Base-by-base conservation (phyloP, 2,888 invertebrate genomes). In the Phytoseiulus persimilis region DNA sequence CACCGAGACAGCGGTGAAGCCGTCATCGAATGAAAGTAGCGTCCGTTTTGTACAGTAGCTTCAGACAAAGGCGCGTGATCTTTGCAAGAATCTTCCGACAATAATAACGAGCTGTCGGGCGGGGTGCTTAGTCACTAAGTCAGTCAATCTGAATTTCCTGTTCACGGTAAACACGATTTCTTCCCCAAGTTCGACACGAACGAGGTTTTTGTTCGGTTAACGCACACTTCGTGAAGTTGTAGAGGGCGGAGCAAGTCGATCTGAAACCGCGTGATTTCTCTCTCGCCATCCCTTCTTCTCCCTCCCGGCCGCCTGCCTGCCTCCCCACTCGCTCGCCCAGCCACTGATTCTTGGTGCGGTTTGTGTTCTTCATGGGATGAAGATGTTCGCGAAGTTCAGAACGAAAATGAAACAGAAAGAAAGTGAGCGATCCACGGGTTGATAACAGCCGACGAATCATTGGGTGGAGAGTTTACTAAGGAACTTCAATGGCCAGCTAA, bases 51-150 rank as follows among this genome's bases (percentile, higher is more conserved):
- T 65, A 65, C 65, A 23, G 65, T 65, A 65, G 65, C 65, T 65
- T 23, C 9, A 14, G 9, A 11, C 46, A 6, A 14, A 46, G 46
- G 46, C 5, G 65, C 23, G 18, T 65, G 11, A 11, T 3, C 65
- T 65, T 65, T 65, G 65, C 65, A 14, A 23, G 2, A 65, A 65
- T 65, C 28, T 65, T 28, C 18, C 65, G 65, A 28, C 65, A 65
- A 65, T 65, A 65, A 65, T 65, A 65, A 65, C 65, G 65, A 65
- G 65, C 65, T 65, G 65, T 65, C 65, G 65, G 65, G 65, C 65
- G 65, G 65, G 65, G 65, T 11, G 65, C 65, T 65, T 65, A 65
- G 65, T 65, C 65, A 65, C 11, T 65, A 65, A 65, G 65, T 65
- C 65, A 65, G 65, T n/a, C n/a, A n/a, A 65, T 65, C 65, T 65